phyloP scores from a whole-genome alignment of 2,888 invertebrate genomes.

The Drosophila paranaensis region DNA sequence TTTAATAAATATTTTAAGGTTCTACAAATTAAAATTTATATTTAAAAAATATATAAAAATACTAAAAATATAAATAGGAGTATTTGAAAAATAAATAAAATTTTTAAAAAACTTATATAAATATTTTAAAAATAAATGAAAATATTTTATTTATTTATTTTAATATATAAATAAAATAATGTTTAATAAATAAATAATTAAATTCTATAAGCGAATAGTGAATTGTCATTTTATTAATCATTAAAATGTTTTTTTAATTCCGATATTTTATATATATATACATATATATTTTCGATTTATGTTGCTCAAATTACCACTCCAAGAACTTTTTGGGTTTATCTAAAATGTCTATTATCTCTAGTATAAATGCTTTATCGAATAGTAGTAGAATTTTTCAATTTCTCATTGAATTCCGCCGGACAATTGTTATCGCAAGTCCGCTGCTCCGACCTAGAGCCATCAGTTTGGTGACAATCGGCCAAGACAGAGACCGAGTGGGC shows the following conservation, averaged over 20 bases:
- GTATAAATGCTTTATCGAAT: background rate
- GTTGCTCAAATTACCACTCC: background rate
- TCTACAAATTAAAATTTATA: too few species aligned
- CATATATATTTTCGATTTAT: background rate
- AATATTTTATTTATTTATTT: too few species aligned
- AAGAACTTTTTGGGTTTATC: background rate
- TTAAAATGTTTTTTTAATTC: background rate
- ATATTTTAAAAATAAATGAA: too few species aligned
- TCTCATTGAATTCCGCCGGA: background rate
- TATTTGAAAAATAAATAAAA: too few species aligned
- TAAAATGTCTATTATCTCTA: background rate
- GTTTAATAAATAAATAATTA: too few species aligned
- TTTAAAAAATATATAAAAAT: too few species aligned
- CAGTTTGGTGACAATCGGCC: background rate
- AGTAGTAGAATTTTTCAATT: background rate
- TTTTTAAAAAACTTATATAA: too few species aligned
- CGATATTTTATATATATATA: too few species aligned
- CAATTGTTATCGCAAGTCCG: background rate
- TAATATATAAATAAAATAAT: too few species aligned
- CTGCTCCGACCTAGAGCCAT: background rate
- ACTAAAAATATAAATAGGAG: too few species aligned
- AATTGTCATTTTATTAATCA: background rate
- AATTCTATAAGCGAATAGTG: too few species aligned
- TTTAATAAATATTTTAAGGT: too few species aligned
- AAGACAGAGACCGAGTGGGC: background rate